A percentile compares a stretch with the other conserved stretches of the same genome.
phyloP scores from a whole-genome alignment of 2,113 vertebrate genomes.

The Lepus europaeus region DNA sequence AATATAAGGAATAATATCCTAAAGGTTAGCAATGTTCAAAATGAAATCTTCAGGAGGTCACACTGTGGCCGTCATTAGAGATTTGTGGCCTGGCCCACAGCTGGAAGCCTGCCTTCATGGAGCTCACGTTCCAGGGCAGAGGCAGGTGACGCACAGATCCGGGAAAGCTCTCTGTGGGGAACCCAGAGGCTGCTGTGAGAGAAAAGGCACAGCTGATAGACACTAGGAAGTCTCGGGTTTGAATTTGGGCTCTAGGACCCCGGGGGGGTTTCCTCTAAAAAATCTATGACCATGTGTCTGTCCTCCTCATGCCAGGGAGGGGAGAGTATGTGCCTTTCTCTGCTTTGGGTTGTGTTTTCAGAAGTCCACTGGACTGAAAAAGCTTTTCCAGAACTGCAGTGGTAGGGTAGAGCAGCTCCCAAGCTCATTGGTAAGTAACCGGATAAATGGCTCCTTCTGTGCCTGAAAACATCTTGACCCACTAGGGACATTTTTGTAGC shows the following conservation, averaged over 20 bases:
- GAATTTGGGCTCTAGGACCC: not conserved
- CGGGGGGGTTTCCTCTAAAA: not conserved
- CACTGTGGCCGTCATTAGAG: not conserved
- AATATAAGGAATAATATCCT: not conserved
- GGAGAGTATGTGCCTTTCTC: not conserved
- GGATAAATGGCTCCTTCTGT: not conserved
- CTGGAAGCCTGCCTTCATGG: not conserved
- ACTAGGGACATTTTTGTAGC: not conserved
- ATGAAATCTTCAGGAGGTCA: not conserved
- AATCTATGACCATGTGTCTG: not conserved
- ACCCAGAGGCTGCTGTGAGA: not conserved
- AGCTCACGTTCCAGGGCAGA: not conserved
- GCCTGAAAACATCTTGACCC: conserved; percentile 16
- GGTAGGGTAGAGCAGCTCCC: conserved; percentile 3
- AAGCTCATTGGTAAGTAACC: conserved; percentile 15
- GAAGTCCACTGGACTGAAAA: conserved; percentile 38
- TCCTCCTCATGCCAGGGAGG: not conserved
- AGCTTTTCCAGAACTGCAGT: conserved; percentile 42
- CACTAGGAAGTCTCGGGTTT: not conserved
- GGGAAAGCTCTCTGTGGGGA: not conserved
- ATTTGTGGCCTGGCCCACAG: not conserved
- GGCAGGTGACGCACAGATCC: not conserved
- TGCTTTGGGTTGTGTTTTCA: conserved; percentile 1
- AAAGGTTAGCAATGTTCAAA: conserved; percentile 31
- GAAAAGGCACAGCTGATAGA: not conserved